Evolutionary conservation across 2,888 invertebrate genomes (phyloP).

Genomic region (Drosophila siamana): DNA sequence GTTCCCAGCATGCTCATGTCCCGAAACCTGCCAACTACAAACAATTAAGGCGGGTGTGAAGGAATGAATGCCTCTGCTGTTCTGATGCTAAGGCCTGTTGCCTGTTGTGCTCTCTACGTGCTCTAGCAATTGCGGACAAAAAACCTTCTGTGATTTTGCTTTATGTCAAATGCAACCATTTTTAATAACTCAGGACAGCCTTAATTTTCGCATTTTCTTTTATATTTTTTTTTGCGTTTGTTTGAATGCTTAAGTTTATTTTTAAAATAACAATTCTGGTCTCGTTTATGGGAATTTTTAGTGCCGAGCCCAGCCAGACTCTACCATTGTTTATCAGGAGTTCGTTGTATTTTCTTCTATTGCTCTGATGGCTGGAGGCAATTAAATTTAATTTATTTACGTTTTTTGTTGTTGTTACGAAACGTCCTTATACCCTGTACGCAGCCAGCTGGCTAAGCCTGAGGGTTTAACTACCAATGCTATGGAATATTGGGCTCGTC

Average conservation of each 20-base stretch:
- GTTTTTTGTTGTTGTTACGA: constrained; percentile 12
- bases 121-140: constrained; percentile 3
- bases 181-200: constrained; percentile 30
- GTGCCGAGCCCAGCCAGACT: constrained; percentile 35
- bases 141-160: constrained; percentile 20
- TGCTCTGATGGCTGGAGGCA: constrained; percentile 2
- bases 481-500: not conserved
- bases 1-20: not conserved
- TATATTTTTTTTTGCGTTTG: not conserved
- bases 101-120: not conserved
- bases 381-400: constrained; percentile 36
- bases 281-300: constrained; percentile 39
- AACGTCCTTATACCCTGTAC: constrained; percentile 12
- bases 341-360: not conserved
- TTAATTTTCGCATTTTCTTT: constrained; percentile 18
- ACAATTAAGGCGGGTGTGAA: constrained; percentile 39
- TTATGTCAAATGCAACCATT: constrained; percentile 32
- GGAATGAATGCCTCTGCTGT: constrained; percentile 3
- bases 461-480: not conserved
- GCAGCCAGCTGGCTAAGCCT: too few relatives aligned
- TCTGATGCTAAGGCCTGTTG: not conserved
- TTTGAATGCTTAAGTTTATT: constrained; percentile 38
- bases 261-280: constrained; percentile 25
- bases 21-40: constrained; percentile 32
- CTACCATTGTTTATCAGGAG: constrained; percentile 35